phyloP scores from a whole-genome alignment of 2,888 invertebrate genomes.

The Acrocyrtus sp. region DNA sequence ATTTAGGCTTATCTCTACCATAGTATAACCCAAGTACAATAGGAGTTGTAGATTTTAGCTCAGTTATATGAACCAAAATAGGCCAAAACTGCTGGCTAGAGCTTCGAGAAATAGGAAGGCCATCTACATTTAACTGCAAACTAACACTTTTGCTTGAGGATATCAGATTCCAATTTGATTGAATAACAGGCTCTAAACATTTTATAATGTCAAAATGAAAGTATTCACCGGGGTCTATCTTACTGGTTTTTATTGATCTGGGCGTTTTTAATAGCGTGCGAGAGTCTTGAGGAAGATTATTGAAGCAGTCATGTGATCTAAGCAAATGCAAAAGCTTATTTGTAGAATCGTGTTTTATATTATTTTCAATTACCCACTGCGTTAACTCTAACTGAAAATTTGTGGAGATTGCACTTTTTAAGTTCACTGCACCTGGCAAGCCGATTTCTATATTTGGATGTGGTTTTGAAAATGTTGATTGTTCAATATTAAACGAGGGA shows the following conservation, averaged over 20 bases:
- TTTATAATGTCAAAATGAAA: constrained; percentile 4
- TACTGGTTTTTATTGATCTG: not conserved
- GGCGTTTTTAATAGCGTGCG: constrained; percentile 9
- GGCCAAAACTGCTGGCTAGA: constrained; percentile 36
- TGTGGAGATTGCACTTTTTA: no score
- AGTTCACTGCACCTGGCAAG: no score
- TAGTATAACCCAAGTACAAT: constrained; percentile 26
- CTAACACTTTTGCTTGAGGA: no score
- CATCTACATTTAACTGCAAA: constrained; percentile 36
- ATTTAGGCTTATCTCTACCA: constrained; percentile 25
- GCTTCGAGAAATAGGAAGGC: constrained; percentile 30
- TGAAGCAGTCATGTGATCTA: not conserved
- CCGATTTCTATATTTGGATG: no score
- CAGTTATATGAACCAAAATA: constrained; percentile 5
- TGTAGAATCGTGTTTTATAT: no score
- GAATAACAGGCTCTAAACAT: not conserved
- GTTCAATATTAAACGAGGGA: no score
- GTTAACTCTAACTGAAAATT: no score
- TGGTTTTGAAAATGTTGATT: no score
- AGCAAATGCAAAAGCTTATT: no score
- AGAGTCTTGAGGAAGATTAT: not conserved
- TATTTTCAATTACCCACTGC: no score
- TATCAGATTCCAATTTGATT: not conserved
- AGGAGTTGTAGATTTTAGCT: not conserved
- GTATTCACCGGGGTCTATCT: constrained; percentile 9